phyloP scores from a whole-genome alignment of 2,113 vertebrate genomes.

The Anseranas semipalmata region DNA sequence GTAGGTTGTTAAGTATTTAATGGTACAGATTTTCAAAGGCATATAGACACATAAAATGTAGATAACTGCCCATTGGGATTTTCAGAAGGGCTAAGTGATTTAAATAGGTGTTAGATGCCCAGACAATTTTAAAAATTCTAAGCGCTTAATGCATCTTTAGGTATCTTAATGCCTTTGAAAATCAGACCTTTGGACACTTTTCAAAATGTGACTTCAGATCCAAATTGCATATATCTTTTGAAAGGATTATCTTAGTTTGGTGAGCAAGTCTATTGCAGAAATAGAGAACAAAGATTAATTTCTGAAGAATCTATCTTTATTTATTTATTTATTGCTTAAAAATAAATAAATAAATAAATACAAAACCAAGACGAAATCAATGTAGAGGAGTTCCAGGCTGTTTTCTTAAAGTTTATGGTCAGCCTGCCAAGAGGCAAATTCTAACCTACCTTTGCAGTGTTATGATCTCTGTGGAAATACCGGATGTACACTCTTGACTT shows the following conservation, averaged over 20 bases:
- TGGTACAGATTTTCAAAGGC: conserved; percentile 55
- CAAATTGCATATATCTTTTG: not conserved
- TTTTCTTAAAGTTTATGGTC: not conserved
- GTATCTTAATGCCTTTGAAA: conserved; percentile 55
- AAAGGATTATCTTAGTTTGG: not conserved
- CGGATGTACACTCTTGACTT: not conserved
- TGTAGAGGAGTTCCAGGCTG: not conserved
- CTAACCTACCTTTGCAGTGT: not conserved
- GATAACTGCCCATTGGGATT: conserved; percentile 40
- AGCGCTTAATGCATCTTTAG: conserved; percentile 59
- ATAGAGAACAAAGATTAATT: not conserved
- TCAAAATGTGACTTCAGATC: not conserved
- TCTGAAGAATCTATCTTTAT: not conserved
- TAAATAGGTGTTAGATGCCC: conserved; percentile 39
- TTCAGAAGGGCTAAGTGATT: conserved; percentile 60
- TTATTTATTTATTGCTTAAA: not conserved
- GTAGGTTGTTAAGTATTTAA: conserved; percentile 53
- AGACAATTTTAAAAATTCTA: conserved; percentile 29
- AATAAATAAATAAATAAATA: not conserved
- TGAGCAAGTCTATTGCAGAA: not conserved
- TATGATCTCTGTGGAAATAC: not conserved
- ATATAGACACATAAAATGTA: conserved; percentile 40
- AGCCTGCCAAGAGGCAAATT: not conserved
- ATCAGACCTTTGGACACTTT: conserved; percentile 14
- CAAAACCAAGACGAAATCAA: not conserved